phyloP scores from a whole-genome alignment of 2,113 vertebrate genomes.

The Pitta sordida region DNA sequence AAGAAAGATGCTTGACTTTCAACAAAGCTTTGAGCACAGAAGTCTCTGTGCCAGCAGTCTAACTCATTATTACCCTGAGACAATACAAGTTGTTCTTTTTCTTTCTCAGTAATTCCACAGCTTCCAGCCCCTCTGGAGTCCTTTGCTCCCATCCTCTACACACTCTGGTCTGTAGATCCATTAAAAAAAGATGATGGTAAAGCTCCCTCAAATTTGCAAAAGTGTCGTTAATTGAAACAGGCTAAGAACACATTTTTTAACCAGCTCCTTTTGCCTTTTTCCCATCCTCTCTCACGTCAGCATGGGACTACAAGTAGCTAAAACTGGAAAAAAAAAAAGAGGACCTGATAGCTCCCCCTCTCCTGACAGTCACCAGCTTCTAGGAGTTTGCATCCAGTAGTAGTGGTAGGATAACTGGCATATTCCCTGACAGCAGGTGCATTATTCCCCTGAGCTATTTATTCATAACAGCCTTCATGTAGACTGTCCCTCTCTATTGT shows the following conservation, averaged over 20 bases:
- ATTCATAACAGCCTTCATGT: not conserved
- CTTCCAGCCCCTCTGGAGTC: not conserved
- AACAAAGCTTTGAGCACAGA: not conserved
- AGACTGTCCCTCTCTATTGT: not conserved
- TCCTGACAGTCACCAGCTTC: not conserved
- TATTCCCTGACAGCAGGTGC: not conserved
- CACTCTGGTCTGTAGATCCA: not conserved
- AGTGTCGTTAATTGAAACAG: not conserved
- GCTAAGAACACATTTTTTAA: not conserved
- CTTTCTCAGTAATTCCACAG: slow-evolving; percentile 18
- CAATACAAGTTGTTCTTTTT: slow-evolving; percentile 27
- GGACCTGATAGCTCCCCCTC: not conserved
- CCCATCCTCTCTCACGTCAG: not conserved
- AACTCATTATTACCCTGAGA: slow-evolving; percentile 2
- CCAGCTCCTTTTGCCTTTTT: not conserved
- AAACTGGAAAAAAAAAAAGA: not conserved
- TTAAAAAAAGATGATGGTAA: not conserved
- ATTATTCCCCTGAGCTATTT: not conserved
- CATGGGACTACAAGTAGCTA: not conserved
- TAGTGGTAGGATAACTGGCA: not conserved
- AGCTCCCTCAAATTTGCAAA: not conserved
- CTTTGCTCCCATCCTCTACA: not conserved
- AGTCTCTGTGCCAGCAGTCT: not conserved
- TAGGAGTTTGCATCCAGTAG: not conserved
- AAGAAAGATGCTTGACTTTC: not conserved